Evolutionary conservation across 2,113 vertebrate species (phyloP).

Genomic region (Colinus virginianus): DNA sequence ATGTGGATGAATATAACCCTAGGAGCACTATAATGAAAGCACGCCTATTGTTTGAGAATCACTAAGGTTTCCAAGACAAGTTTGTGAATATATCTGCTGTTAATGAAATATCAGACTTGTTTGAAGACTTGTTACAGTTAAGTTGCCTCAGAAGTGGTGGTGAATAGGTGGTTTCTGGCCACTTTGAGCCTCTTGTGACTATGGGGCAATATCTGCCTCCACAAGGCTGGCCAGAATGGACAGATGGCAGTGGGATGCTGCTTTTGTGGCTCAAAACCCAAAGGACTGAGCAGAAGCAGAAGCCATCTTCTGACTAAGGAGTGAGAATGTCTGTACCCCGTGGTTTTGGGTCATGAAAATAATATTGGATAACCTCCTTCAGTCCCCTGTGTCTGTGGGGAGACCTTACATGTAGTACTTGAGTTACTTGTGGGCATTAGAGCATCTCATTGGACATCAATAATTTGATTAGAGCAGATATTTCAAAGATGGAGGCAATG

Average conservation of each 20-base stretch:
- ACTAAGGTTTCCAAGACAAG: neutral
- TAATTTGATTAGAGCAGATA: neutral
- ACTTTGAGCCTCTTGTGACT: accelerated
- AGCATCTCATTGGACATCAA: neutral
- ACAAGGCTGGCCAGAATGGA: accelerated
- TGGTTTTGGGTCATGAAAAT: neutral
- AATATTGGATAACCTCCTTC: accelerated
- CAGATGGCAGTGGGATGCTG: neutral
- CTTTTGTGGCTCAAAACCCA: neutral
- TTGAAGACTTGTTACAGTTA: neutral
- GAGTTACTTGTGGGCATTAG: neutral
- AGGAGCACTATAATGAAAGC: neutral
- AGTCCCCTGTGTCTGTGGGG: neutral
- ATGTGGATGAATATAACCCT: neutral
- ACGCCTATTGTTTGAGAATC: neutral
- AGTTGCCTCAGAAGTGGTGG: neutral
- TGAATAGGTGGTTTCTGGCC: neutral
- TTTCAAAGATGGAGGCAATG: neutral
- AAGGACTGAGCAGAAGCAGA: neutral
- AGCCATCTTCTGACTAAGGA: neutral
- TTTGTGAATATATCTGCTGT: neutral
- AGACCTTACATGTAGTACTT: neutral
- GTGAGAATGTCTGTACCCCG: accelerated
- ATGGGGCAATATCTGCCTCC: neutral
- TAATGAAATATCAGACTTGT: neutral